phyloP scores from a whole-genome alignment of 2,113 vertebrate species.

The Todiramphus chloris region DNA sequence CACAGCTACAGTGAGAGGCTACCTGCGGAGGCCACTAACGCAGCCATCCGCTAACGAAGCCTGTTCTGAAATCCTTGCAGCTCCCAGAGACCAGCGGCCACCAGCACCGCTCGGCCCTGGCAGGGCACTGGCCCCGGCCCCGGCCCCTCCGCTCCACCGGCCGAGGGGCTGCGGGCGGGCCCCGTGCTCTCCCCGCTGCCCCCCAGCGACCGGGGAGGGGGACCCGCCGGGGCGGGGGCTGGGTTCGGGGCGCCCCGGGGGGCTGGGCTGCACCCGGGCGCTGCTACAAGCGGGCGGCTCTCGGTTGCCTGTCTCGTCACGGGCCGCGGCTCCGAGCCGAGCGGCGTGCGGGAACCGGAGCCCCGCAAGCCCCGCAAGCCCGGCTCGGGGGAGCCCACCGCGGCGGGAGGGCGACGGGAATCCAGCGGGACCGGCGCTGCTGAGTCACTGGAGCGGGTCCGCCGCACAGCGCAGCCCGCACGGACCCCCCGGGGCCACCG shows the following conservation, averaged over 20 bases:
- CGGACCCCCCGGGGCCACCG: background rate
- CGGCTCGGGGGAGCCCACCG: background rate
- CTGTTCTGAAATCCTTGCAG: background rate
- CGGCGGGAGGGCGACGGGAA: background rate
- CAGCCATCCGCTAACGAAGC: background rate
- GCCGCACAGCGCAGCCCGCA: background rate
- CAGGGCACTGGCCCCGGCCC: background rate
- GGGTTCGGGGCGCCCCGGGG: background rate
- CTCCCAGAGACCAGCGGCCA: background rate
- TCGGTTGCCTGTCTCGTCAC: background rate
- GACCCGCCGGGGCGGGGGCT: background rate
- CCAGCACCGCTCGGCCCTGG: background rate
- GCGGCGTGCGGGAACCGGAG: background rate
- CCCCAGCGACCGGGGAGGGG: background rate
- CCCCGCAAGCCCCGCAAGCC: background rate
- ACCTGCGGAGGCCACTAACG: background rate
- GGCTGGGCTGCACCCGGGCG: background rate
- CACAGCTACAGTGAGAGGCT: too few species aligned
- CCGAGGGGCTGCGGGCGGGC: background rate
- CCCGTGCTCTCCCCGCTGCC: background rate
- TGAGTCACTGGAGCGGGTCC: conserved; percentile 2
- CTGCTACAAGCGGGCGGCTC: background rate
- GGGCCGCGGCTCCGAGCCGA: background rate
- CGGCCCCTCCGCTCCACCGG: background rate
- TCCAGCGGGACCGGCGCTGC: background rate